Conservation (phyloP, 2,797 vertebrate species). For the Sebastes diploproa region DNA sequence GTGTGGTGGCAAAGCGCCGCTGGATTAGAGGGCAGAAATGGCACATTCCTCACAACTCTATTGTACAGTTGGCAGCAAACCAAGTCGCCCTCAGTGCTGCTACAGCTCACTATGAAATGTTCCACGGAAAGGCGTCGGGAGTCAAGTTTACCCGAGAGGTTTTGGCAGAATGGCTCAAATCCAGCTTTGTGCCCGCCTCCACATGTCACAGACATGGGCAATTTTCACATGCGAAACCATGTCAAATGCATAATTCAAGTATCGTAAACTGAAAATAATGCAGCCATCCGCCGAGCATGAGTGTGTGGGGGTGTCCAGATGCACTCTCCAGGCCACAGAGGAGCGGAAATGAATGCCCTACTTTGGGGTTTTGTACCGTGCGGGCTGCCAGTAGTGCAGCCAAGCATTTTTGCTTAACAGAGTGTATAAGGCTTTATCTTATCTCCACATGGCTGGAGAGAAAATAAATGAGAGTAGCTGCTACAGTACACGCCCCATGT, state of each 20-base stretch:
- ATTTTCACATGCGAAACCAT: constrained; percentile 56
- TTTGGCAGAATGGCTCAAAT: constrained; percentile 50
- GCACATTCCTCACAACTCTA: constrained; percentile 52
- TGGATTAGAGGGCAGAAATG: constrained; percentile 47
- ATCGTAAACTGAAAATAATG: constrained; percentile 64
- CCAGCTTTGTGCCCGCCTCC: constrained; percentile 48
- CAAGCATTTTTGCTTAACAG: constrained; percentile 57
- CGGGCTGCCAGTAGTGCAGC: constrained; percentile 40
- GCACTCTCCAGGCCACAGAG: constrained; percentile 55
- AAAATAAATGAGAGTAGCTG: constrained; percentile 54
- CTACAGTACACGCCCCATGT: constrained; percentile 34
- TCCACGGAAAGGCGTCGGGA: constrained; percentile 29
- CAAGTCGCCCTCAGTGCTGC: constrained; percentile 43
- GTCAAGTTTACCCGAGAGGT: constrained; percentile 55
- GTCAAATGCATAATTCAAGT: constrained; percentile 64
- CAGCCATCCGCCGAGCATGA: constrained; percentile 38
- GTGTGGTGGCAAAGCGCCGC: constrained; percentile 32
- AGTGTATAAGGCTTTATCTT: constrained; percentile 61
- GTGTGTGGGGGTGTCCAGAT: constrained; percentile 52
- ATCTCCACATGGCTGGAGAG: constrained; percentile 63
- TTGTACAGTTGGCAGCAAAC: constrained; percentile 58
- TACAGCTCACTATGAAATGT: constrained; percentile 44
- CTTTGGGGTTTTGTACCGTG: constrained; percentile 42
- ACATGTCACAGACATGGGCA: constrained; percentile 60
- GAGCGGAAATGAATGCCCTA: constrained; percentile 62